These are phyloP conservation scores for Graphium colonna DNA, from an alignment of 2,888 invertebrate genomes.

Conservation along the genomic window DNA sequence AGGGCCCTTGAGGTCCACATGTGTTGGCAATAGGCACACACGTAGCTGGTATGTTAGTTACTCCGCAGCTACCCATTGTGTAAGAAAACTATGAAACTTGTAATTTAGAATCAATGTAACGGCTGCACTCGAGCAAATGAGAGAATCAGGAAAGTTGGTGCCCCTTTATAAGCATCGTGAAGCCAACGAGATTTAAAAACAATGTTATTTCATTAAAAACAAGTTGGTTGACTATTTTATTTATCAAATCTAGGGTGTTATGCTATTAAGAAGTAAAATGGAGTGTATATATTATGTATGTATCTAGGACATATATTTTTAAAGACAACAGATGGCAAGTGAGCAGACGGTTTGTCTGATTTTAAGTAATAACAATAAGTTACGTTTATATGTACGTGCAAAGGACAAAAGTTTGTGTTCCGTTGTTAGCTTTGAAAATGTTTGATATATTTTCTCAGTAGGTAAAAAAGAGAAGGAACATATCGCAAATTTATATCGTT, in stretches of 20 bases:
- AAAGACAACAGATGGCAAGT: no score
- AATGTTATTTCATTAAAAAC: slow-evolving; percentile 7
- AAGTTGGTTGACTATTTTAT: slow-evolving; percentile 6
- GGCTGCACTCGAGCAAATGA: slow-evolving; percentile 16
- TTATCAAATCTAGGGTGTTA: not conserved
- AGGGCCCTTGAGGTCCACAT: slow-evolving; percentile 27
- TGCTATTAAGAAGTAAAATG: not conserved
- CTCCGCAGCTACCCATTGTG: slow-evolving; percentile 20
- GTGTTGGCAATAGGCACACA: slow-evolving; percentile 18
- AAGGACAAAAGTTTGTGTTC: no score
- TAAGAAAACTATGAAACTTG: not conserved
- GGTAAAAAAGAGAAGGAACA: no score
- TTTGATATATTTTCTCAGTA: no score
- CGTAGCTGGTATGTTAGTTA: slow-evolving; percentile 15
- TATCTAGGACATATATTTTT: no score
- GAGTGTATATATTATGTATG: no score
- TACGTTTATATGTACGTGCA: no score
- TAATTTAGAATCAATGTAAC: slow-evolving; percentile 11
- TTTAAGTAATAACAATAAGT: no score
- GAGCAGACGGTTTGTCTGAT: no score
- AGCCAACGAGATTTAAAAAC: slow-evolving; percentile 8
- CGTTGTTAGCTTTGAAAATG: no score
- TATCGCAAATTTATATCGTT: no score
- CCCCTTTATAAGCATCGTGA: slow-evolving; percentile 13
- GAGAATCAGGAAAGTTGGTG: not conserved